phyloP scores from a whole-genome alignment of 2,797 vertebrate species.

The Girardinus metallicus region DNA sequence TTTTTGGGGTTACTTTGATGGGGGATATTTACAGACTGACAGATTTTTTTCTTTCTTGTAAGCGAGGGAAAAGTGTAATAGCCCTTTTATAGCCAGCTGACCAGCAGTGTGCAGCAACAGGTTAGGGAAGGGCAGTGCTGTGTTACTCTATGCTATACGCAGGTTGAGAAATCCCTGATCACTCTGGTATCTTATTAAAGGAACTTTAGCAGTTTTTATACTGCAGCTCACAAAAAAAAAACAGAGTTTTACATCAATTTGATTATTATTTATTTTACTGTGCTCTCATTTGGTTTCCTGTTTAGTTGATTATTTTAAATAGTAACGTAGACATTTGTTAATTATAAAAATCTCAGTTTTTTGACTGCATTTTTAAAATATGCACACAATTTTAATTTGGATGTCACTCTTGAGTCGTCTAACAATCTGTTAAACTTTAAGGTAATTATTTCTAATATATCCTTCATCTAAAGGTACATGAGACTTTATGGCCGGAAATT shows the following conservation, averaged over 20 bases:
- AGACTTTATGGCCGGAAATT: constrained; percentile 97
- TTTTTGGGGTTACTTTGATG: not conserved
- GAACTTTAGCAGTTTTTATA: no score
- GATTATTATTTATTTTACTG: not conserved
- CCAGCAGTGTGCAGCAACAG: no score
- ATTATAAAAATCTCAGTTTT: not conserved
- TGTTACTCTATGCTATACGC: not conserved
- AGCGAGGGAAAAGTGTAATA: not conserved
- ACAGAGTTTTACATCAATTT: not conserved
- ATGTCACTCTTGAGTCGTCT: not conserved
- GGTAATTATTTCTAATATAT: constrained; percentile 7
- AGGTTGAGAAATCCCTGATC: not conserved
- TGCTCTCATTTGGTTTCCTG: not conserved
- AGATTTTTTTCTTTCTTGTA: not conserved
- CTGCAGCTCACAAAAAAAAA: not conserved
- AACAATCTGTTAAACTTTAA: not conserved
- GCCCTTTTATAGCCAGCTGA: no score
- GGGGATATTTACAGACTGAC: not conserved
- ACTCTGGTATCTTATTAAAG: not conserved
- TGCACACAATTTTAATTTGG: not conserved
- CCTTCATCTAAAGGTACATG: constrained; percentile 86
- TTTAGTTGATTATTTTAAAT: not conserved
- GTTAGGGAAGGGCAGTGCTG: no score
- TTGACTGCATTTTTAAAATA: not conserved
- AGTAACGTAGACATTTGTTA: not conserved